Percentiles rank a stretch among this genome's conserved stretches.
These are phyloP conservation scores for Lasioglossum villosulum DNA, from an alignment of 2,888 invertebrate genomes.

Conservation along the genomic window DNA sequence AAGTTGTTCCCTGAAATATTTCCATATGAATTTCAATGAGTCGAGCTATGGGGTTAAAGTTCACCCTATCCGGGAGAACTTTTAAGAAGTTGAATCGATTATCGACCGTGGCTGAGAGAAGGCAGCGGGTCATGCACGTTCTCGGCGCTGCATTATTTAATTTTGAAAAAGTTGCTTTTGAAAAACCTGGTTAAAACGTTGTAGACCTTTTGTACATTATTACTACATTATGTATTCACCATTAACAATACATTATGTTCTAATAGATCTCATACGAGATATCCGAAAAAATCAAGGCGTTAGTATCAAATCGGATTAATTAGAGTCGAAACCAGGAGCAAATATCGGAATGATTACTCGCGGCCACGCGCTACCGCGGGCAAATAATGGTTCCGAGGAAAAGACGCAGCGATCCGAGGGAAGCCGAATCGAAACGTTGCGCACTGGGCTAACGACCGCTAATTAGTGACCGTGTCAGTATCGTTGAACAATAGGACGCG, in stretches of 20 bases:
- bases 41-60: slow-evolving; percentile 15
- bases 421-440: not conserved
- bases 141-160: not conserved
- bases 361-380: not conserved
- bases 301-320: not conserved
- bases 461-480: not conserved
- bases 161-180: not conserved
- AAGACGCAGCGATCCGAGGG: not conserved
- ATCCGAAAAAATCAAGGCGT: too few species aligned
- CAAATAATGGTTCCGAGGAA: not conserved
- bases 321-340: not conserved
- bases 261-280: too few species aligned
- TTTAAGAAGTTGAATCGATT: not conserved
- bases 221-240: too few species aligned
- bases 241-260: too few species aligned
- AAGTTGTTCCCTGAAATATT: slow-evolving; percentile 14
- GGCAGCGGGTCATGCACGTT: not conserved
- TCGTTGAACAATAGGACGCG: not conserved
- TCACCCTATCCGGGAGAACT: slow-evolving; percentile 11
- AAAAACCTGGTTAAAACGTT: not conserved
- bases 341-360: not conserved
- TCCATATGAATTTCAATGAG: slow-evolving; percentile 27
- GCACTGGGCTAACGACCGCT: not conserved
- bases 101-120: not conserved
- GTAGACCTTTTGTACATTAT: too few species aligned